Evolutionary conservation across 2,113 vertebrate genomes (phyloP), one percentile per base, ranked within the genome.

Genomic region (Ploceus nigricollis): DNA sequence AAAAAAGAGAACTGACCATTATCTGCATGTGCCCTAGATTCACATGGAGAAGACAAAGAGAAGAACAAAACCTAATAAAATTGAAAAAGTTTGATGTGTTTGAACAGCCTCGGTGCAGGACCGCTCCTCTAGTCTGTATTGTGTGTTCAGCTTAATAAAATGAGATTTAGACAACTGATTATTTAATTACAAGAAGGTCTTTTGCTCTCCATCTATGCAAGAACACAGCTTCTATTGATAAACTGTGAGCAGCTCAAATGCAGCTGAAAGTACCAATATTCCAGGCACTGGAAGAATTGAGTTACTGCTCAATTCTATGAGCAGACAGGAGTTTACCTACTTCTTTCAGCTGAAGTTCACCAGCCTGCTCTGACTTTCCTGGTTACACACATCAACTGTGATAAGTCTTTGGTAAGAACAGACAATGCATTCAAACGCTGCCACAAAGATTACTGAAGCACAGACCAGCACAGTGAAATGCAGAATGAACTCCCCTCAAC

Each of bases 341-440:
- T 7, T 24, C 64, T 39, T 71, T 14, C 21, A 70, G 68, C 11
- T 5, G 3, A 60, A 81, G 56, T 30, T 81, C 69, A 48, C 31
- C 40, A 84, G 22, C 31, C 47, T 56, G 39, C n/a, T 11, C 44
- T 14, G 13, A 33, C 22, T 60, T 70, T 35, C 33, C 54, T 63
- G 9, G 20, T 69, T 60, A 82, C 6, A n/a, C 0, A 0, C 11
- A 35, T 19, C 1, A 0, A 0, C 28, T 45, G 19, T 37, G 28
- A 65, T 15, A 18, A 85, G n/a, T 14, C 53, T 50, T 57, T n/a
- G 42, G 10, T 42, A 73, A 69, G 25, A 79, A 64, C 20, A 66
- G 18, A 54, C 42, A 89, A 28, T 0, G 0, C 17, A 25, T 47
- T 75, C 72, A 93, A 71, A 33, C 50, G 37, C 50, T 57, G 63